These are phyloP conservation scores for Trissonchulus latispiculum DNA, from an alignment of 2,888 invertebrate genomes.

Conservation along the genomic window DNA sequence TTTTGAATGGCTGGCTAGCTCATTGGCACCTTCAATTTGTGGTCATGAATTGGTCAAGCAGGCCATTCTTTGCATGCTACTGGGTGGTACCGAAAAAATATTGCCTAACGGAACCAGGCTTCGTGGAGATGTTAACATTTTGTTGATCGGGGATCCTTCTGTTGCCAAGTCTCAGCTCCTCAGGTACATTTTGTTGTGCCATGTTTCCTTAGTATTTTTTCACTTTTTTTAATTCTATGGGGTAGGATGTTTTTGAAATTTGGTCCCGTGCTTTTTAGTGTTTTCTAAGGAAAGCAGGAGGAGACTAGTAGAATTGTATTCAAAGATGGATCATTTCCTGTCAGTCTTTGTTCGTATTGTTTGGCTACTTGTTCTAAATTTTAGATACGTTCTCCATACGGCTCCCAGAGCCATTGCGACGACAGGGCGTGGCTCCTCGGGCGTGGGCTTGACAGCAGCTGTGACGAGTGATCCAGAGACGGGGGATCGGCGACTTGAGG, in stretches of 20 bases:
- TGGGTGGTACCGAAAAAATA: constrained; percentile 87
- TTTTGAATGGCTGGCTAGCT: constrained; percentile 76
- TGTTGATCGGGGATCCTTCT: constrained; percentile 95
- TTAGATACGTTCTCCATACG: constrained; percentile 76
- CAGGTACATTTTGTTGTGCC: constrained; percentile 42
- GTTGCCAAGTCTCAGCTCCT: constrained; percentile 88
- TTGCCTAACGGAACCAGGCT: constrained; percentile 75
- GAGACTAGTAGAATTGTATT: too few species aligned
- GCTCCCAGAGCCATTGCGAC: constrained; percentile 93
- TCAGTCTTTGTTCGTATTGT: too few species aligned
- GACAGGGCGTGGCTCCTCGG: constrained; percentile 93
- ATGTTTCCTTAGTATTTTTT: too few species aligned
- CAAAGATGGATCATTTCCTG: too few species aligned
- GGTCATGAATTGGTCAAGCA: constrained; percentile 93
- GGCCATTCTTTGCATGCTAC: constrained; percentile 80
- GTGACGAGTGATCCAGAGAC: constrained; percentile 92
- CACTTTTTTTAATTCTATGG: constrained; percentile 1
- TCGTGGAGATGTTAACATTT: constrained; percentile 75
- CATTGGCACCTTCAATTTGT: constrained; percentile 92
- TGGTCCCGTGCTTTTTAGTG: too few species aligned
- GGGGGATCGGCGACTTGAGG: constrained; percentile 64
- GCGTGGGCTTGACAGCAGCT: constrained; percentile 95
- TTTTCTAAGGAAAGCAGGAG: background rate
- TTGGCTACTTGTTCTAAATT: too few species aligned
- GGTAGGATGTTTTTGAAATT: too few species aligned